Conservation (phyloP, 2,113 vertebrate species). For the Pedetes capensis region DNA sequence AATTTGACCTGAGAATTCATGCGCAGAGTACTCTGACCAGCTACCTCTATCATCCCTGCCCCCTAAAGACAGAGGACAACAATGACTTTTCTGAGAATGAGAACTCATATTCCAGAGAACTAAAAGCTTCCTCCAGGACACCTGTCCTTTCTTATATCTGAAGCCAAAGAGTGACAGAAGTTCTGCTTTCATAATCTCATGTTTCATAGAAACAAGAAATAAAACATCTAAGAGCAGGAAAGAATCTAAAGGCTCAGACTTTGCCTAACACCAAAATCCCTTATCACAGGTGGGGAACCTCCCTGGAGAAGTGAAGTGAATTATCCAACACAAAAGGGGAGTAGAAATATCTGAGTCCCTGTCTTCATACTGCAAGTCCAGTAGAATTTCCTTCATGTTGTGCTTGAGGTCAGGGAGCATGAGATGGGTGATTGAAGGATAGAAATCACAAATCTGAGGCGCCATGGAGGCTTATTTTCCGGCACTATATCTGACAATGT, state of each 20-base stretch:
- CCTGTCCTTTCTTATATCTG: neutral
- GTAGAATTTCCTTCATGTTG: neutral
- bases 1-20: neutral
- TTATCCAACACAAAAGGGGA: neutral
- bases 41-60: neutral
- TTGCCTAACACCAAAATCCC: neutral
- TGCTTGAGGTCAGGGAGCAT: too few relatives aligned
- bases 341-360: neutral
- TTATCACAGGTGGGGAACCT: neutral
- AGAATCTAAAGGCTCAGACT: neutral
- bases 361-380: neutral
- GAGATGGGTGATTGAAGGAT: too few relatives aligned
- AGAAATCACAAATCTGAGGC: too few relatives aligned
- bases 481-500: too few relatives aligned
- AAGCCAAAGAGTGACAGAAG: neutral
- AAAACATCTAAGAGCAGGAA: neutral
- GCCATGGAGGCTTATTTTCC: too few relatives aligned
- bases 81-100: neutral
- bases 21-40: neutral
- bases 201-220: neutral
- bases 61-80: neutral
- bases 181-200: neutral
- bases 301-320: neutral
- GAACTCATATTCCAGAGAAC: neutral
- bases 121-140: neutral